A percentile compares a stretch with the other conserved stretches of the same genome.
These are phyloP conservation scores for Mamestra brassicae DNA, from an alignment of 2,888 invertebrate genomes.

Conservation along the genomic window DNA sequence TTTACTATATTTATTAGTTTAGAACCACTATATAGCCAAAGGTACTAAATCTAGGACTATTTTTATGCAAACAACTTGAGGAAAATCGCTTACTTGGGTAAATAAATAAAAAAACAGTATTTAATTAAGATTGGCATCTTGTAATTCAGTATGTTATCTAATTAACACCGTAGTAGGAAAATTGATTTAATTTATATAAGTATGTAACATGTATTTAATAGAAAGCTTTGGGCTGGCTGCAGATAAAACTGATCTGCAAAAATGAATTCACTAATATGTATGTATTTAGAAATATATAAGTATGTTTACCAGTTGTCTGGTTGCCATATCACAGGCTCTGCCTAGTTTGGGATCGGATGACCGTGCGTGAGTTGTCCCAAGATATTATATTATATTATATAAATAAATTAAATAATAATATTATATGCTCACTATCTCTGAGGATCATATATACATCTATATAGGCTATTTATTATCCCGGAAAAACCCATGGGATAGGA, in stretches of 20 bases:
- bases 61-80: slow-evolving; percentile 9
- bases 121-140: slow-evolving; percentile 29
- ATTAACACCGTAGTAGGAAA: slow-evolving; percentile 9
- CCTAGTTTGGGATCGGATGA: no score
- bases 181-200: slow-evolving; percentile 3
- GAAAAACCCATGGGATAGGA: no score
- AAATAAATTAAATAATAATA: no score
- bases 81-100: slow-evolving; percentile 13
- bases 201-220: slow-evolving; percentile 38
- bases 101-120: slow-evolving; percentile 8
- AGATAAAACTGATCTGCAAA: background rate
- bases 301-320: no score
- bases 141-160: slow-evolving; percentile 24
- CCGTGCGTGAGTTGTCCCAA: no score
- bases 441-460: no score
- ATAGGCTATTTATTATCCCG: no score
- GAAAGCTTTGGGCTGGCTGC: slow-evolving; percentile 52
- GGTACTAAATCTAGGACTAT: background rate
- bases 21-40: no score
- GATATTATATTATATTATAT: no score
- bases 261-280: background rate
- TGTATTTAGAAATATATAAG: no score
- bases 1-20: background rate
- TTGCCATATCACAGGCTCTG: no score
- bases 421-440: no score